Evolutionary conservation across 2,113 vertebrate genomes (phyloP), one percentile per base, ranked within the genome.

Genomic region (Pseudorhombus dupliciocellatus): DNA sequence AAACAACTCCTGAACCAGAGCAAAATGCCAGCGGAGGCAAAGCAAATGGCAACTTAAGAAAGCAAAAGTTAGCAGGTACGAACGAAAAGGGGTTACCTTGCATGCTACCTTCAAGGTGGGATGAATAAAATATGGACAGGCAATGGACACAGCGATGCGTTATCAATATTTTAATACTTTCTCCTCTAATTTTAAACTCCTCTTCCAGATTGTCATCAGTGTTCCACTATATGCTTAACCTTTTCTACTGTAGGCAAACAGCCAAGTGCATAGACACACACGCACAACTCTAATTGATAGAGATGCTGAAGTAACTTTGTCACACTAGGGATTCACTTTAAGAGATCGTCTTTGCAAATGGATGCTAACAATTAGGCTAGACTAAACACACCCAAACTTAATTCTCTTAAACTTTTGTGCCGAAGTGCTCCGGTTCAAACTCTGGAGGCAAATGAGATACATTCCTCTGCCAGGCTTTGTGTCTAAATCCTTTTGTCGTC

Each of bases 41-140:
- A 69, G 25, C 22, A 63, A 84, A 81, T 83, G 71, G 53, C 63
- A 75, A 79, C 42, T 81, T 67, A 75, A 22, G 71, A 77, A 80
- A 81, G 76, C 22, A 73, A 77, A 80, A 87, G 78, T 89, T 91
- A 91, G 86, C 73, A 85, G 88, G 70, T 79, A 84, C 87, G 86
- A 90, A 87, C 84, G 86, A 91, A 92, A 83, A 58, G 21, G 14
- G 53, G 89, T 94, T 93, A 89, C 92, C 87, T 92, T 92, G 87
- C 89, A 93, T 88, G 79, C 92, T 95, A 95, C 94, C 94, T 96
- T 96, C 92, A 92, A 95, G 93, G 93, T 94, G 93, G 92, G 92
- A 96, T 98, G 92, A 97, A 97, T 97, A 95, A 97, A 96, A 94
- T 94, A 97, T 96, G 92, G 92, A 81, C 85, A 86, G 88, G 94